Evolutionary conservation across 2,888 invertebrate species (phyloP).

Genomic region (Kuschelorhynchus macadamiae): DNA sequence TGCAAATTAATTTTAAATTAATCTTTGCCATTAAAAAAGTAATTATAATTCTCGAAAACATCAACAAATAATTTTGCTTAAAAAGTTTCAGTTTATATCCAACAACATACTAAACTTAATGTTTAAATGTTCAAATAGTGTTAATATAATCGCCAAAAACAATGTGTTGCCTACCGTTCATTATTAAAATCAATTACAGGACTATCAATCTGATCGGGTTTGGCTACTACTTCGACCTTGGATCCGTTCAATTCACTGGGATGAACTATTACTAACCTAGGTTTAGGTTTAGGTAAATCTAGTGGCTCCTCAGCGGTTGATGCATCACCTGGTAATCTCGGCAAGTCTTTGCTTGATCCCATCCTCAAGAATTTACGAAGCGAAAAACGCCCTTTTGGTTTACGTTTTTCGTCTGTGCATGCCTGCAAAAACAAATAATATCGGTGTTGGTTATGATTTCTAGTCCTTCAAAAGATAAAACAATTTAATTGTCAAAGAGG

Average conservation of each 20-base stretch:
- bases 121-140: no score
- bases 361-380: slow-evolving; percentile 87
- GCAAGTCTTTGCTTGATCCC: slow-evolving; percentile 80
- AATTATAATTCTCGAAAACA: no score
- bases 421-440: slow-evolving; percentile 13
- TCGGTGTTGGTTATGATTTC: no score
- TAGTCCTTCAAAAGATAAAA: slow-evolving; percentile 4
- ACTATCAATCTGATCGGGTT: slow-evolving; percentile 50
- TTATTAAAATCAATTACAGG: slow-evolving; percentile 7
- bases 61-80: no score
- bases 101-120: no score
- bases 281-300: slow-evolving; percentile 55
- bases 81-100: no score
- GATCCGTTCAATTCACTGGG: slow-evolving; percentile 88
- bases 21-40: no score
- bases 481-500: no score
- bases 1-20: no score
- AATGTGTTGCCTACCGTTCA: slow-evolving; percentile 45
- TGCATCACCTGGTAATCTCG: slow-evolving; percentile 71
- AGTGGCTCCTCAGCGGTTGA: slow-evolving; percentile 42
- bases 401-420: slow-evolving; percentile 68
- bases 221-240: slow-evolving; percentile 81
- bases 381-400: slow-evolving; percentile 83
- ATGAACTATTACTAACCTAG: slow-evolving; percentile 85
- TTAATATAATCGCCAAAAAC: no score